A percentile compares a stretch with the other conserved stretches of the same genome.
These are phyloP conservation scores for Struthio camelus DNA, from an alignment of 2,113 vertebrate species.

Conservation along the genomic window DNA sequence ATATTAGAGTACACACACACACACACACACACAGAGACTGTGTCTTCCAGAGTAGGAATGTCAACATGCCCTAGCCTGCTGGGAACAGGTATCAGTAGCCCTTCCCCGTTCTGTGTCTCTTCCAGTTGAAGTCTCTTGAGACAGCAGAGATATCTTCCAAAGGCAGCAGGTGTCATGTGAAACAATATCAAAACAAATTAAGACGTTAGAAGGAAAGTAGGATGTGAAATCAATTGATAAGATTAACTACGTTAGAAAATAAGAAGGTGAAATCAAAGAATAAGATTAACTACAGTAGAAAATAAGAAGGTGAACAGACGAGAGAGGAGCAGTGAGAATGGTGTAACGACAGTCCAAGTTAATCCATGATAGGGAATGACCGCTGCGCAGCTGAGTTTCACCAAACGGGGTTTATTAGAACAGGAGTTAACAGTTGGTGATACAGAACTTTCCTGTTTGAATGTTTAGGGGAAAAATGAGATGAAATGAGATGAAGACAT, in stretches of 20 bases:
- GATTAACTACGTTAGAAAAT: neutral
- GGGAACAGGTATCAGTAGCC: neutral
- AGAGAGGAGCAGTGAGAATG: neutral
- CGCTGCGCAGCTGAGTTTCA: neutral
- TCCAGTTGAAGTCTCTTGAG: neutral
- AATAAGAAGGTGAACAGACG: neutral
- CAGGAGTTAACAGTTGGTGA: neutral
- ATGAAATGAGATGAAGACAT: neutral
- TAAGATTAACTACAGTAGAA: neutral
- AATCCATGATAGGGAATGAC: neutral
- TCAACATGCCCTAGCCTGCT: neutral
- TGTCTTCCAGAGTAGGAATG: neutral
- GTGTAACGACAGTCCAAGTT: too few relatives aligned
- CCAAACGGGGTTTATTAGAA: neutral
- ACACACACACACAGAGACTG: neutral
- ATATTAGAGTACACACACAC: neutral
- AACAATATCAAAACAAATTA: neutral
- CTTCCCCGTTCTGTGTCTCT: neutral
- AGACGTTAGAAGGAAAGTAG: neutral
- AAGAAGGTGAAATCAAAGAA: neutral
- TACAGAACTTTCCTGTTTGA: rapidly evolving
- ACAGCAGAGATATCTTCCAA: neutral
- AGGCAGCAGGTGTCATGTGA: neutral
- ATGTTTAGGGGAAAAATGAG: rapidly evolving
- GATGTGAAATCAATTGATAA: neutral